Base-by-base conservation (phyloP, 2,113 vertebrate genomes). In the Petaurus breviceps region DNA sequence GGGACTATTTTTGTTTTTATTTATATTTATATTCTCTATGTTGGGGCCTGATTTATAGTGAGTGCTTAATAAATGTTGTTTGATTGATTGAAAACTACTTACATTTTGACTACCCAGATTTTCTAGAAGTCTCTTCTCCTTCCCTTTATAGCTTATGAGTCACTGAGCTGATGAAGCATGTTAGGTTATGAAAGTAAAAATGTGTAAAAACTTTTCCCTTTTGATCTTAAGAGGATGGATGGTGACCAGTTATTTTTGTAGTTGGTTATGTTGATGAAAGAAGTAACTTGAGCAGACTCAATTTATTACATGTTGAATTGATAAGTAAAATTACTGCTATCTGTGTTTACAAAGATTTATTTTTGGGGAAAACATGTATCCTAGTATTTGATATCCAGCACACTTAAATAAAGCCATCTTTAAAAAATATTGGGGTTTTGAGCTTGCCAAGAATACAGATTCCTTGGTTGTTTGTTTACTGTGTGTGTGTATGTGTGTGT, bases 171-270 rank as follows among this genome's bases (percentile, higher is more conserved):
- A 92, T 98, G 97, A 98, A 97, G 97, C 97, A 98, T 97, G 96
- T 98, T 96, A 97, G 98, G 97, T 97, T 97, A 96, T 97, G 19
- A 51, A 95, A 96, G 97, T 97, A 95, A 97, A 98, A 98, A 49
- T 97, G 96, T 97, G n/a, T 93, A 97, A 55, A 98, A 97, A 93
- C 97, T 90, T 96, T 98, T 47, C 23, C 37, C 98, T 98, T 99
- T 97, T 99, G 98, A 98, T 98, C 96, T 98, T 98, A 95, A 97
- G 97, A 94, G 95, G 96, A 98, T 93, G 53, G 97, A 95, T 95
- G 89, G 50, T 22, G 52, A 16, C 19, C 94, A 96, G 93, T 92
- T 94, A 95, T 95, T 98, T 96, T 97, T 97, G 93, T 92, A 96
- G 92, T 97, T 93, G 96, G 92, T 98, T 98, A 98, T 98, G 97